phyloP scores from a whole-genome alignment of 2,113 vertebrate species.

The Dasyurus viverrinus region DNA sequence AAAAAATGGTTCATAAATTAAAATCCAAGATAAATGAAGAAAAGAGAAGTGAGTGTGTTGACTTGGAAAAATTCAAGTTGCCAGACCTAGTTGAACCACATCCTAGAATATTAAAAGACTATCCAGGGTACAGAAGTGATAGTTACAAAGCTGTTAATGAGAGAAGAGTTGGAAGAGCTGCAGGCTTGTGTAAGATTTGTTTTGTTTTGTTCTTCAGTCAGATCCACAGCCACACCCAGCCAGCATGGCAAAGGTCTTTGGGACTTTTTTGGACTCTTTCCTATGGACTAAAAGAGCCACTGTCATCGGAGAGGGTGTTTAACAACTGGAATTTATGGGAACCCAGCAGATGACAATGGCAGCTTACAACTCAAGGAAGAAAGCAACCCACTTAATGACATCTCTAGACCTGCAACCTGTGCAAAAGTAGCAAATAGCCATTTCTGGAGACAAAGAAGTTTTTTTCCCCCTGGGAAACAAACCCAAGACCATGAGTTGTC shows the following conservation, averaged over 20 bases:
- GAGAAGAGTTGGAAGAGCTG: not conserved
- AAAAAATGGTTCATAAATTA: not conserved
- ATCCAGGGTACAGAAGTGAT: not conserved
- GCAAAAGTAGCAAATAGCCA: not conserved
- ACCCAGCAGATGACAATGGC: not conserved
- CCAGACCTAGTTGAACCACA: not conserved
- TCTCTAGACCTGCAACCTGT: not conserved
- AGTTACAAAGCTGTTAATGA: not conserved
- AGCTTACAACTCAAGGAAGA: not conserved
- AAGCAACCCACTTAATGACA: not conserved
- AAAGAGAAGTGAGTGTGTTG: not conserved
- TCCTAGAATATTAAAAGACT: not conserved
- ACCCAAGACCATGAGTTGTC: not conserved
- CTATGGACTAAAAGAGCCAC: not conserved
- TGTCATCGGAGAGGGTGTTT: not conserved
- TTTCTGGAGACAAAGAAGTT: not conserved
- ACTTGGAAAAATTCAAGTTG: not conserved
- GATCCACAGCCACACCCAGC: not conserved
- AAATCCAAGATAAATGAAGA: not conserved
- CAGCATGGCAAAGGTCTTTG: not conserved
- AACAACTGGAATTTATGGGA: not conserved
- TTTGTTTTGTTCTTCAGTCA: not conserved
- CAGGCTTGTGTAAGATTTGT: not conserved
- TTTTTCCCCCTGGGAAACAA: not conserved
- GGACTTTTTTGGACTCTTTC: not conserved